Evolutionary conservation across 2,113 vertebrate species (phyloP).

Genomic region (Stomatorhinus ivindoensis): DNA sequence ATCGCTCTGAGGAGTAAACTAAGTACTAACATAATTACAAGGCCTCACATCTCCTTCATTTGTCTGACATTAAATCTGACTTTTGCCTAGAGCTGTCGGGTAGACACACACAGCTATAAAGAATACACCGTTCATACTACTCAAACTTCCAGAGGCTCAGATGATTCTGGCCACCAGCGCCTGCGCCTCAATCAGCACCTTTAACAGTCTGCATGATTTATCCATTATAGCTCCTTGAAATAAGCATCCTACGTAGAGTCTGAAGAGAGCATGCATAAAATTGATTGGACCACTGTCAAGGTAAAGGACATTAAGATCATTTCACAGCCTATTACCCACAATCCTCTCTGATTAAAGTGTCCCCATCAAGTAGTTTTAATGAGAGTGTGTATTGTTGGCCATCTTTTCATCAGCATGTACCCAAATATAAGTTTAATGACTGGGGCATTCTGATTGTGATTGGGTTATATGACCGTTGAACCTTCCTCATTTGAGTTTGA

Average conservation of each 20-base stretch:
- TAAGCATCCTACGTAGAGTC: slow-evolving; percentile 19
- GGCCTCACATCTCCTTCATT: background rate
- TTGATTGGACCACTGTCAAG: slow-evolving; percentile 22
- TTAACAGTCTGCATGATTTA: slow-evolving; percentile 22
- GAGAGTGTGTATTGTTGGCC: slow-evolving; percentile 18
- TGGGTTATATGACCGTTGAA: background rate
- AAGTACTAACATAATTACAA: background rate
- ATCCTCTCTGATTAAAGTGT: slow-evolving; percentile 23
- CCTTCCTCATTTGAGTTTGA: background rate
- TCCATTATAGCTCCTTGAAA: slow-evolving; percentile 17
- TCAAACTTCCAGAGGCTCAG: background rate
- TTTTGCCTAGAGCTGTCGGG: background rate
- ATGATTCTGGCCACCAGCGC: background rate
- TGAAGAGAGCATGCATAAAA: slow-evolving; percentile 22
- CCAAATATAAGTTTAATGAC: slow-evolving; percentile 4
- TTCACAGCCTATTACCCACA: slow-evolving; percentile 26
- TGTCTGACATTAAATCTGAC: background rate
- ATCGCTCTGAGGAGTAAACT: background rate
- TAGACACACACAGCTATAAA: background rate
- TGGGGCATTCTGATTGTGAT: background rate
- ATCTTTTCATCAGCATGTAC: slow-evolving; percentile 1
- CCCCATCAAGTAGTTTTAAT: slow-evolving; percentile 15
- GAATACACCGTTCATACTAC: background rate
- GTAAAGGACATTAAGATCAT: slow-evolving; percentile 26
- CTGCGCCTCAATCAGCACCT: slow-evolving; percentile 6